Conservation (phyloP, 2,797 vertebrate species). For the Diplodus sargus region DNA sequence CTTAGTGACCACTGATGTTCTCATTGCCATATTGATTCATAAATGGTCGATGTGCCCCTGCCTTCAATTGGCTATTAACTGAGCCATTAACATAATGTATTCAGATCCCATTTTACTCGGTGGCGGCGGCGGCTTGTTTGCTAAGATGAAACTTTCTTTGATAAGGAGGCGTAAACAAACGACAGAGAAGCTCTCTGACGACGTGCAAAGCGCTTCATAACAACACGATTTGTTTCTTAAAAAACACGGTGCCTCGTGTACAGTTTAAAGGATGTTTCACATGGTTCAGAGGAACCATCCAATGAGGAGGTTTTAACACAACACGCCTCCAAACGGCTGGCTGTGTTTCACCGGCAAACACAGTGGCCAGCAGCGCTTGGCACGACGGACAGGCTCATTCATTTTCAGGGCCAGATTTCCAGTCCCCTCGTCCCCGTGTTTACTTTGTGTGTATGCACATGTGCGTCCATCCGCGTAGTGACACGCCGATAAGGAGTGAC, state of each 20-base stretch:
- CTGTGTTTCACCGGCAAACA: constrained; percentile 6
- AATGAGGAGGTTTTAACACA: constrained; percentile 20
- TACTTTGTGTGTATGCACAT: constrained; percentile 49
- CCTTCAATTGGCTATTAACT: constrained; percentile 45
- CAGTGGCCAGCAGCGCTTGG: constrained; percentile 31
- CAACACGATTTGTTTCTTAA: constrained; percentile 35
- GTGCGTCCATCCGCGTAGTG: constrained; percentile 54
- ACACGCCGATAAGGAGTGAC: constrained; percentile 66
- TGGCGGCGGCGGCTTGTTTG: constrained; percentile 28
- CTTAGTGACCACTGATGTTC: constrained; percentile 35
- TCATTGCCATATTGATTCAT: constrained; percentile 58
- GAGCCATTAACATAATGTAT: constrained; percentile 53
- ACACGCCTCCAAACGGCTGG: constrained; percentile 34
- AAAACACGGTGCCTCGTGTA: constrained; percentile 14
- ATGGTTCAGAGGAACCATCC: constrained; percentile 1
- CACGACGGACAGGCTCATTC: constrained; percentile 12
- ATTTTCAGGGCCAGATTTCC: constrained; percentile 30
- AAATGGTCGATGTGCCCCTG: constrained; percentile 38
- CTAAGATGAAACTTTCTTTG: background rate
- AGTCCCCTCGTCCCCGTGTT: constrained; percentile 24
- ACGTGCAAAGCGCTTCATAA: background rate
- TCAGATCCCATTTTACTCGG: constrained; percentile 19
- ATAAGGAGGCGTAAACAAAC: background rate
- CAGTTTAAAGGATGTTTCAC: constrained; percentile 40
- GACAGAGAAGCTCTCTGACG: background rate